A percentile compares a stretch with the other conserved stretches of the same genome.
Evolutionary conservation across 2,113 vertebrate genomes (phyloP).

Genomic region (Mirounga angustirostris): DNA sequence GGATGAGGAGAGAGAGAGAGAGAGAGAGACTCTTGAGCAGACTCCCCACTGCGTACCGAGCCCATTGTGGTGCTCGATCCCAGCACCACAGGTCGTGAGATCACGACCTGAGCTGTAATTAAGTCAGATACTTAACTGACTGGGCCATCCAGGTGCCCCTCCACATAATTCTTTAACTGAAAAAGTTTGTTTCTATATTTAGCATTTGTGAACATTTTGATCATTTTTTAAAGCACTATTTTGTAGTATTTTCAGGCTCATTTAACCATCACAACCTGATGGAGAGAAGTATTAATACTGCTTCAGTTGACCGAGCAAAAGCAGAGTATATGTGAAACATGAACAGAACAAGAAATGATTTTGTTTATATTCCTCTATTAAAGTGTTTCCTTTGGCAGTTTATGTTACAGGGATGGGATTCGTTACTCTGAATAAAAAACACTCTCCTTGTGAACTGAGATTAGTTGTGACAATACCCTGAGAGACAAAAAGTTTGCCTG

Average conservation of each 20-base stretch:
- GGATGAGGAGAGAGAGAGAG: not conserved
- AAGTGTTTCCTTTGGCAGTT: not conserved
- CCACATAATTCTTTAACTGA: not conserved
- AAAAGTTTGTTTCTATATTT: slow-evolving; percentile 53
- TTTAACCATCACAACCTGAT: slow-evolving; percentile 54
- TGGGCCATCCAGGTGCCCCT: not conserved
- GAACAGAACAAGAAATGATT: not conserved
- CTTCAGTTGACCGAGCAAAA: not conserved
- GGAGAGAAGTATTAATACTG: not conserved
- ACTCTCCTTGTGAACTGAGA: not conserved
- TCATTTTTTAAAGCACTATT: slow-evolving; percentile 55
- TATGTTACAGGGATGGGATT: not conserved
- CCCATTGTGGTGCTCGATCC: not conserved
- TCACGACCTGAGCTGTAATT: not conserved
- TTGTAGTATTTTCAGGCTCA: slow-evolving; percentile 69
- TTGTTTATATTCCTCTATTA: not conserved
- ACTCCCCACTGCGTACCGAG: not conserved
- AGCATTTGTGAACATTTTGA: slow-evolving; percentile 39
- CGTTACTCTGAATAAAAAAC: not conserved
- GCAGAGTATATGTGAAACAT: not conserved
- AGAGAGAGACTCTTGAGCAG: not conserved
- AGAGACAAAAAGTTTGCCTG: not conserved
- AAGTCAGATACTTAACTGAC: not conserved
- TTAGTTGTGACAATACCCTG: not conserved
- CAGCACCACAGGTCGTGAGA: not conserved